Base-by-base conservation (phyloP, 2,113 vertebrate species). In the Rhinichthys klamathensis region DNA sequence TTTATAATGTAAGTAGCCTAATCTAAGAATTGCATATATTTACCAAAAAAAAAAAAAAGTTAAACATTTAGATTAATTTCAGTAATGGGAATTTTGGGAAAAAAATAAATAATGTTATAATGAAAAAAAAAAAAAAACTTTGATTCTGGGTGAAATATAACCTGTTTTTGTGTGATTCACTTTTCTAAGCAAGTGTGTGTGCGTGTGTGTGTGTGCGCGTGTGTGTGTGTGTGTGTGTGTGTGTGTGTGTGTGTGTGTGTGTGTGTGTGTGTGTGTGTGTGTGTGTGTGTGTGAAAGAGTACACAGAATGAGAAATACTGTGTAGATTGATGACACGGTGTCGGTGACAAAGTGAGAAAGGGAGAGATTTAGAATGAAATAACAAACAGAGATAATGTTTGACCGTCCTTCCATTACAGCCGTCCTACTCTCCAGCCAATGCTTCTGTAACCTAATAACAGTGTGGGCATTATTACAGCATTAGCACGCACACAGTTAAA, bases 381-480 rank as follows among this genome's bases (percentile, higher is more conserved):
- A n/a, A 38, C 1, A 35, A 78, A 38, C 51, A 58, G 51, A 32
- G 76, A 56, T 80, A 27, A 80, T 44, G 38, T 63, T 80, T 80
- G 32, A 63, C 60, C 38, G 13, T 44, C 35, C 51, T 51, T 58
- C 27, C 51, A 58, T 76, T 54, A 76, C 46, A 75, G 49, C 56
- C 6, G 23, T 44, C 38, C 18, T 46, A 23, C 38, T 30, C 9
- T 80, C 13, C 15, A 44, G 38, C 41, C 38, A 30, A 5, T 25
- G 13, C 41, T 60, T 80, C 54, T 46, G 35, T 49, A 85, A 81
- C 69, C 12, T 16, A 76, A 60, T 76, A 77, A 77, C 7, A 41
- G 23, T 67, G 56, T 38, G 49, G 27, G 21, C 69, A 85, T 79
- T 82, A 84, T 77, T 27, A 49, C 63, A 73, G 41, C 27, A 74